Evolutionary conservation across 2,888 invertebrate genomes (phyloP).

Genomic region (Drosophila neutralis): DNA sequence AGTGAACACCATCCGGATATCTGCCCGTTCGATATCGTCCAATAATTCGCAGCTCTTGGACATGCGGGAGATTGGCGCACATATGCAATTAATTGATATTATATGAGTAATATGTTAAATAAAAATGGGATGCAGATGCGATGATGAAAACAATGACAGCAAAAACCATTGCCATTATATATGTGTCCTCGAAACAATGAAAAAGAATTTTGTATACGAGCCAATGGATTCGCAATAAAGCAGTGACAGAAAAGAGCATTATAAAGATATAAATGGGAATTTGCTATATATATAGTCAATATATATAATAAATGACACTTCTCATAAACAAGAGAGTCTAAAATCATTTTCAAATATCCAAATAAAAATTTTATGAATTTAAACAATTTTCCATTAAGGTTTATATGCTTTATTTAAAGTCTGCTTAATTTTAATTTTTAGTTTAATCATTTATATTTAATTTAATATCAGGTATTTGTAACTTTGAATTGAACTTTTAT

Average conservation of each 20-base stretch:
- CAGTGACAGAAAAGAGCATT: constrained; percentile 1
- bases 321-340: background rate
- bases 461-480: background rate
- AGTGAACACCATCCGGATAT: constrained; percentile 43
- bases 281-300: background rate
- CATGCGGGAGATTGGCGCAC: constrained; percentile 38
- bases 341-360: background rate
- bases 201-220: constrained; percentile 17
- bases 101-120: constrained; percentile 78
- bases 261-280: background rate
- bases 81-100: constrained; percentile 79
- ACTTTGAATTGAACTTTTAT: background rate
- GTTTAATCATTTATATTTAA: background rate
- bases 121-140: constrained; percentile 59
- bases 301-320: background rate
- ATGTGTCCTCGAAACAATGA: constrained; percentile 42
- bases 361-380: rapidly evolving
- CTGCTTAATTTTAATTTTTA: background rate
- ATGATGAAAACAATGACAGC: constrained; percentile 41
- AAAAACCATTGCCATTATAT: constrained; percentile 57
- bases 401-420: background rate
- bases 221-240: constrained; percentile 58
- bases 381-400: background rate
- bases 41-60: constrained; percentile 64
- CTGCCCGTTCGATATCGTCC: constrained; percentile 43